Evolutionary conservation across 2,797 vertebrate genomes (phyloP).

Genomic region (Hoplostethus mediterraneus): DNA sequence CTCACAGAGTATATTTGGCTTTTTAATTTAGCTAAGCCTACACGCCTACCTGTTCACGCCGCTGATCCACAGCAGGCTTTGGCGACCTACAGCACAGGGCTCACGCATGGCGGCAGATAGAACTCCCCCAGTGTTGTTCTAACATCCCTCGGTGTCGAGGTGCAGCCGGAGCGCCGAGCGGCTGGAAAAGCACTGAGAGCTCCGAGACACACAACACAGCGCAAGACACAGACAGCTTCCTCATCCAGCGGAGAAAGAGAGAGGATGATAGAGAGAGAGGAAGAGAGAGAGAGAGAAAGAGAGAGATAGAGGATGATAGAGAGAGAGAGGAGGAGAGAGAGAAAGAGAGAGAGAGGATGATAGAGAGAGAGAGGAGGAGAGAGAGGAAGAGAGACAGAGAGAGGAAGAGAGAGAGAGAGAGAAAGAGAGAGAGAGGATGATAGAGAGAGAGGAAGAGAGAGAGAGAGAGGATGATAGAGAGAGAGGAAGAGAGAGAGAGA

Average conservation of each 20-base stretch:
- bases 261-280: too few species aligned
- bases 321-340: conserved; percentile 3
- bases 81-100: conserved; percentile 65
- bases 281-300: background rate
- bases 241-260: background rate
- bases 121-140: conserved; percentile 62
- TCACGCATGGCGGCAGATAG: conserved; percentile 56
- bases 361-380: conserved; percentile 19
- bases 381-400: background rate
- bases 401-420: background rate
- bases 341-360: conserved; percentile 1
- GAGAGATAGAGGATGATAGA: conserved; percentile 16
- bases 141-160: conserved; percentile 54
- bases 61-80: conserved; percentile 61
- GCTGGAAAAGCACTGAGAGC: conserved; percentile 5
- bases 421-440: background rate
- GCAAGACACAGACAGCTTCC: conserved; percentile 1
- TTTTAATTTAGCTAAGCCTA: conserved; percentile 71
- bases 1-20: conserved; percentile 64
- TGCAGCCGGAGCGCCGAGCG: conserved; percentile 28
- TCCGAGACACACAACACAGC: conserved; percentile 16
- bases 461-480: background rate
- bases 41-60: conserved; percentile 67
- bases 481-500: conserved; percentile 3
- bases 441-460: background rate